Percentiles rank a stretch among this genome's conserved stretches.
Conservation (phyloP, 2,888 invertebrate genomes). For the Alloplasta piceator region DNA sequence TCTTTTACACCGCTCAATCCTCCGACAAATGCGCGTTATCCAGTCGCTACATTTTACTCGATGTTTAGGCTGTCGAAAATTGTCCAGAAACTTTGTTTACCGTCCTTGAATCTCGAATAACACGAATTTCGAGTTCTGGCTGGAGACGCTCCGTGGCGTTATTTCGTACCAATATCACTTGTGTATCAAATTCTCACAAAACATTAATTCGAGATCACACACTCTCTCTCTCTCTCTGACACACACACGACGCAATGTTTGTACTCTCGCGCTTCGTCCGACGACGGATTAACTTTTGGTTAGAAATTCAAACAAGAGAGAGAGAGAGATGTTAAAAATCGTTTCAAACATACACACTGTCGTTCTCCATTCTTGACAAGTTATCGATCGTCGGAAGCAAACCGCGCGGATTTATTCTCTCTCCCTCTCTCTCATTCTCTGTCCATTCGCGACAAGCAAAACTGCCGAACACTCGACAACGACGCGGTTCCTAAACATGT, state of each 20-base stretch:
- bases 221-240: too few relatives aligned
- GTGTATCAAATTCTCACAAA: too few relatives aligned
- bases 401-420: conserved; percentile 57
- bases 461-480: conserved; percentile 19
- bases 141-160: too few relatives aligned
- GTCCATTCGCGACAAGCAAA: conserved; percentile 15
- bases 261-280: too few relatives aligned
- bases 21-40: background rate
- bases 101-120: too few relatives aligned
- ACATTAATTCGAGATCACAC: too few relatives aligned
- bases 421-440: conserved; percentile 21
- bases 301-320: background rate
- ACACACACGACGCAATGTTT: too few relatives aligned
- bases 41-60: background rate
- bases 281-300: too few relatives aligned
- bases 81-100: too few relatives aligned
- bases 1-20: background rate
- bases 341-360: conserved; percentile 39
- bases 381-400: conserved; percentile 67
- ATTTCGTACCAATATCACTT: too few relatives aligned
- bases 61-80: background rate
- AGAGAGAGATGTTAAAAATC: conserved; percentile 1
- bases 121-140: too few relatives aligned
- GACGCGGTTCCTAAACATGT: conserved; percentile 66
- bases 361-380: conserved; percentile 61